Evolutionary conservation across 2,888 invertebrate genomes (phyloP).

Genomic region (Eupeodes latifasciatus): DNA sequence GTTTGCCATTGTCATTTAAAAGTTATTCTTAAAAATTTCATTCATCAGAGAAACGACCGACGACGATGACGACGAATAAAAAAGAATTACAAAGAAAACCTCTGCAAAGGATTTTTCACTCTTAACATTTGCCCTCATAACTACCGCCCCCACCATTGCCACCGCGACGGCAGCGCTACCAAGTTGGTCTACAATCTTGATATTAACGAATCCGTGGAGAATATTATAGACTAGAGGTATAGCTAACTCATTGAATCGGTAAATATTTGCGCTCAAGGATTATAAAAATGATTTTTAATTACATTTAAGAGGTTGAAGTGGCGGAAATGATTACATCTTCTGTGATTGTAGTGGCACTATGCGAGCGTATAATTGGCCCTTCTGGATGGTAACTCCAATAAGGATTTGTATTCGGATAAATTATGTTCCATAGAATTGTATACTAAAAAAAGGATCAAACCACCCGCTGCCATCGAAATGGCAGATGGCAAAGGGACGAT

Average conservation of each 20-base stretch:
- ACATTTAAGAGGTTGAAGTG: slow-evolving; percentile 57
- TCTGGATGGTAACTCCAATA: slow-evolving; percentile 13
- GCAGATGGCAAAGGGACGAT: background rate
- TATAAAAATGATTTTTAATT: slow-evolving; percentile 78
- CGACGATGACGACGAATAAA: too few species aligned
- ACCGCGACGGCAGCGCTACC: too few species aligned
- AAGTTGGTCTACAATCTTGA: too few species aligned
- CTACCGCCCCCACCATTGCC: too few species aligned
- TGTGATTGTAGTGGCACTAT: slow-evolving; percentile 23
- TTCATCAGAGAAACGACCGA: too few species aligned
- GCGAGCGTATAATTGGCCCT: slow-evolving; percentile 62
- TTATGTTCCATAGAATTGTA: slow-evolving; percentile 43
- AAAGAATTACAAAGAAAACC: too few species aligned
- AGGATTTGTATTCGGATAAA: slow-evolving; percentile 34
- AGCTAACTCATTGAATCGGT: slow-evolving; percentile 77
- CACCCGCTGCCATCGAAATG: background rate
- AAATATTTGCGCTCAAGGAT: slow-evolving; percentile 77
- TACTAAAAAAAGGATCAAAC: slow-evolving; percentile 30
- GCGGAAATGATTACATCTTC: slow-evolving; percentile 54
- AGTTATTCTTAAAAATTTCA: too few species aligned
- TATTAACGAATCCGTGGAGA: slow-evolving; percentile 27
- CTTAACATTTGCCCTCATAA: too few species aligned
- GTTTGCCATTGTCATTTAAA: too few species aligned
- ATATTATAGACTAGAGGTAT: slow-evolving; percentile 19
- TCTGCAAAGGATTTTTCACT: too few species aligned